Evolutionary conservation across 1,140 invertebrate genomes (phyloP), one percentile per base, ranked within the genome.

Genomic region (Rhyzopertha dominica): DNA sequence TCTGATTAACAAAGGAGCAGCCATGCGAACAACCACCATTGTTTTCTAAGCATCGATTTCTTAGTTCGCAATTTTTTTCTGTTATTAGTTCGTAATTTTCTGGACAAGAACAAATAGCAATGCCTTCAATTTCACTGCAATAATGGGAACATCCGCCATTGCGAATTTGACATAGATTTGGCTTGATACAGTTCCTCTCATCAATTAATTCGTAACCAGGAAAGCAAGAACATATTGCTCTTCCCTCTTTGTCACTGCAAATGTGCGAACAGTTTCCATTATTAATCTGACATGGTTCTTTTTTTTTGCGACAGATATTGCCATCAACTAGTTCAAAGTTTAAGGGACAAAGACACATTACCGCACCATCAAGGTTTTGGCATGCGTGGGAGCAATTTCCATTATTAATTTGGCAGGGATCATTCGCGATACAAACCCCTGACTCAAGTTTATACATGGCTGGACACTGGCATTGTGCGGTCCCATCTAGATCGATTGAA

Each of bases 161-260:
- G 20, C 74, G 69, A 7, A 69, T 56, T 2, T 62, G 42, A 56
- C 82, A 41, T 71, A 76, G 77, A 55, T 83, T 72, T 14, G 80
- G 68, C n/a, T n/a, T n/a, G n/a, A n/a, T n/a, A n/a, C n/a, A n/a
- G n/a, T n/a, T n/a, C n/a, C n/a, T n/a, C n/a, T n/a, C n/a, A n/a
- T n/a, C n/a, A n/a, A n/a, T n/a, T n/a, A 77, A 82, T 23, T 77
- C 73, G 56, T 82, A 87, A 0, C 84, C 84, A 24, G 81, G 77
- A 51, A 85, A 82, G 61, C 90, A 94, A 29, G 80, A 76, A 66
- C 89, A 93, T 68, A 28, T 25, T 8, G 42, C 50, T 34, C 26
- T 30, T 4, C 49, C 52, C 17, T 59, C 43, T 55, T 81, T 77
- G 73, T 24, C 79, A 2, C 63, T 39, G 46, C 80, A 81, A 13